Base-by-base conservation (phyloP, 2,888 invertebrate species). In the Adelphocoris suturalis region DNA sequence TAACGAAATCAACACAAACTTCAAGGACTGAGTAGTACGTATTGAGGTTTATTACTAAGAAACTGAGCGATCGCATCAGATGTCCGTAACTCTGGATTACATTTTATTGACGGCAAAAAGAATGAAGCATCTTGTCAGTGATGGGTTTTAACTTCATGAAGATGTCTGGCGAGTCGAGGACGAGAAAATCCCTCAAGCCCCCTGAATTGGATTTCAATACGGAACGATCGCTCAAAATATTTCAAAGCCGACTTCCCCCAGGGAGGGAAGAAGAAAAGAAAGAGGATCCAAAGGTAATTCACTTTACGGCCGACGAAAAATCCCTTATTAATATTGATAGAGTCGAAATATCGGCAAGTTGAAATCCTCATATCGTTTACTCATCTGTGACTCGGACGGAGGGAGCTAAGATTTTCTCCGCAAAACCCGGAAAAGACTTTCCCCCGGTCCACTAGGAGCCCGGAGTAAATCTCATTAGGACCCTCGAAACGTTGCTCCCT, bases 401-500 rank as follows among this genome's bases (percentile, higher is more conserved):
- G 28, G 46, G 19, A n/a, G 46, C 13, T 12, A 19, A 13, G 81
- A 81, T 81, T 80, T 37, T 11, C 28, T 14, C 82, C 82, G 7
- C 23, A 47, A 82, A 52, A 19, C 55, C 52, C 46, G 28, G 13
- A 37, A 19, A 28, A 52, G 52, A 52, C 52, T 19, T 28, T 11
- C 75, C 28, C 82, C 52, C 27, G 19, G 46, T 47, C 80, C 52
- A 47, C 82, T 82, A 7, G 23, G 47, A 27, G 16, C 82, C 82
- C 82, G 37, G 16, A 55, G 88, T 88, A 80, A 87, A 88, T 88
- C 88, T 88, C 80, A 88, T 88, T 88, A 88, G 80, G 88, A 55
- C 78, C 80, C 57, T 88, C 68, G 47, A 85, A 82, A 85, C 82
- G 52, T 23, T 48, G 48, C 55, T 23, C 37, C 46, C 47, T 55